Percentiles rank a stretch among this genome's conserved stretches.
Conservation (phyloP, 2,888 invertebrate genomes). For the Cheilosia scutellata region DNA sequence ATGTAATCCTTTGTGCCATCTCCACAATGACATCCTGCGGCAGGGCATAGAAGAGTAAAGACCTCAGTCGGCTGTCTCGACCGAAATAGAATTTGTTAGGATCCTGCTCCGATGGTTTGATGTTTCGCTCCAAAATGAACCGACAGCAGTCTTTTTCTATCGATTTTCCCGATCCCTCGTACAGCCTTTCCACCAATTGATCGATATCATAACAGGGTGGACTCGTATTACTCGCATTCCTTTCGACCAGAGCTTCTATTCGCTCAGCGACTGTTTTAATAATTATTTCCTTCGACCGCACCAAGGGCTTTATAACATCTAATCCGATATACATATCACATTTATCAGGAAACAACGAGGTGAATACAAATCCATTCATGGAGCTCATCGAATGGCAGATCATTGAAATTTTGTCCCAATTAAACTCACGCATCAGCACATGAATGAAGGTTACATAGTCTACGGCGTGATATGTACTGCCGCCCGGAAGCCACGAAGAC, state of each 20-base stretch:
- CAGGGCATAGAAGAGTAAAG: constrained; percentile 79
- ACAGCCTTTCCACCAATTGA: constrained; percentile 86
- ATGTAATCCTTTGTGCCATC: constrained; percentile 86
- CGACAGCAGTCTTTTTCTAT: constrained; percentile 86
- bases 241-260: constrained; percentile 83
- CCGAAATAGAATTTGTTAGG: constrained; percentile 87
- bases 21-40: constrained; percentile 85
- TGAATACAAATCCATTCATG: constrained; percentile 86
- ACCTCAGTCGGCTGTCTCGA: constrained; percentile 88
- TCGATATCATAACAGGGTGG: constrained; percentile 88
- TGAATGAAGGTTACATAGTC: constrained; percentile 85
- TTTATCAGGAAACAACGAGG: constrained; percentile 87
- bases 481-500: constrained; percentile 88
- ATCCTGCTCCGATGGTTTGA: constrained; percentile 85
- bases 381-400: constrained; percentile 89
- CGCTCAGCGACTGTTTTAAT: constrained; percentile 82
- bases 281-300: constrained; percentile 77
- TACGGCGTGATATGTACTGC: constrained; percentile 85
- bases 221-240: constrained; percentile 82
- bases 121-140: constrained; percentile 86
- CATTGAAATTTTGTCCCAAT: constrained; percentile 89
- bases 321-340: constrained; percentile 81
- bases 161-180: constrained; percentile 86
- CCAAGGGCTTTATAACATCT: constrained; percentile 81
- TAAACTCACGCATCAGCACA: constrained; percentile 87